Base-by-base conservation (phyloP, 2,113 vertebrate genomes). In the Thamnaconus septentrionalis region DNA sequence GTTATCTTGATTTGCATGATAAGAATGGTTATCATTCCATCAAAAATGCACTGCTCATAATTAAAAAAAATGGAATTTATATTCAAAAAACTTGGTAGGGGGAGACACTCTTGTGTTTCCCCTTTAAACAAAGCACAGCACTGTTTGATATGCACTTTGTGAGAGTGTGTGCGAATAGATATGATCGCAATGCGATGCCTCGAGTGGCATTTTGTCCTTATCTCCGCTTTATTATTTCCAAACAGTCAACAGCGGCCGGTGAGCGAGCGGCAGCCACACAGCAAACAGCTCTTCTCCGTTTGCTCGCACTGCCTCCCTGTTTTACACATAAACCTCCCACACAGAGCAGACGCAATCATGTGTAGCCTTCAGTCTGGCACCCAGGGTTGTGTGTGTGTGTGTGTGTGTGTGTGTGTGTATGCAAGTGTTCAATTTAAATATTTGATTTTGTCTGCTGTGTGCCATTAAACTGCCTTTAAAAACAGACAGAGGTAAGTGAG, bases 321-420 rank as follows among this genome's bases (percentile, higher is more conserved):
- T 77, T 84, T 73, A 79, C 78, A 81, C 67, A 75, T 71, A 64
- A 63, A 66, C 72, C 79, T 79, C 79, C 79, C 70, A 76, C 79
- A 72, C 63, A 66, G 42, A 65, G 77, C 73, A 76, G 59, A 70
- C 66, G 76, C 68, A 69, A 69, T 81, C 71, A 80, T 71, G 75
- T 69, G 79, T 64, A 67, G 75, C 72, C 58, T 72, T 63, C 63
- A 56, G 75, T 85, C 68, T 66, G 78, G 65, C 81, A 75, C 69
- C 8, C 43, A 59, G 59, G 48, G 50, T 60, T 59, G 11, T 61
- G 5, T 6, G 8, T 64, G 41, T 56, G 18, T 56, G 55, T 56
- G 59, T 64, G 0, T 42, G 40, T n/a, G 12, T 53, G 6, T 31
- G 7, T 53, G 6, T 31, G 6, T 53, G 51, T 31, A 12, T 18